Evolutionary conservation across 2,888 invertebrate genomes (phyloP), one percentile per base, ranked within the genome.

Genomic region (Cataglyphis cursor): DNA sequence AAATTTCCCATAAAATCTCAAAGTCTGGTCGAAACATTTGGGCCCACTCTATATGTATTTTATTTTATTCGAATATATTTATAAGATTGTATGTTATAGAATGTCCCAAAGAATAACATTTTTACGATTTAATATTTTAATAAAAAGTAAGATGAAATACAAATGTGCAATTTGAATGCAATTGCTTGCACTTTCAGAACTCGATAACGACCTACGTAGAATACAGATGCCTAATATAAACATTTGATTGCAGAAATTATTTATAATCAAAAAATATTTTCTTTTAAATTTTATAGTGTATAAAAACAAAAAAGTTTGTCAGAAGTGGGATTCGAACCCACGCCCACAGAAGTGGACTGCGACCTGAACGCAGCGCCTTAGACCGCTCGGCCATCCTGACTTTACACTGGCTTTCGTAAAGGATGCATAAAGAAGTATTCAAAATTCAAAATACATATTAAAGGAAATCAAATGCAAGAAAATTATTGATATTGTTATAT

Each of bases 321-420:
- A 97, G 97, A 96, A 97, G 97, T 97, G 97, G 97, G 97, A 97
- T 97, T 97, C 96, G 97, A 97, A 97, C 97, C 97, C 97, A 97
- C 97, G 97, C 97, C 97, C 96, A 96, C 96, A 97, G 96, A 96
- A 95, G 96, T 96, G 97, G 97, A 97, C 97, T 97, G 96, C 97
- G 96, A 97, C 97, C 97, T 96, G 96, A 97, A 96, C 96, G 96
- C 96, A 95, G 96, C 97, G 97, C 97, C 97, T 97, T 97, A 97
- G 97, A 97, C 97, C 97, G 97, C 97, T 97, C 97, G 97, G 97
- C 97, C 97, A 97, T 97, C 97, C 97, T 97, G 97, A 97, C 97
- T 18, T 35, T 21, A 24, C 2, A 44, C 12, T 3, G 18, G 44
- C 5, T 8, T 4, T 24, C 21, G 59, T 44, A 44, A 41, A 61